Evolutionary conservation across 2,888 invertebrate species (phyloP).

Genomic region (Acanthopleura granulata): DNA sequence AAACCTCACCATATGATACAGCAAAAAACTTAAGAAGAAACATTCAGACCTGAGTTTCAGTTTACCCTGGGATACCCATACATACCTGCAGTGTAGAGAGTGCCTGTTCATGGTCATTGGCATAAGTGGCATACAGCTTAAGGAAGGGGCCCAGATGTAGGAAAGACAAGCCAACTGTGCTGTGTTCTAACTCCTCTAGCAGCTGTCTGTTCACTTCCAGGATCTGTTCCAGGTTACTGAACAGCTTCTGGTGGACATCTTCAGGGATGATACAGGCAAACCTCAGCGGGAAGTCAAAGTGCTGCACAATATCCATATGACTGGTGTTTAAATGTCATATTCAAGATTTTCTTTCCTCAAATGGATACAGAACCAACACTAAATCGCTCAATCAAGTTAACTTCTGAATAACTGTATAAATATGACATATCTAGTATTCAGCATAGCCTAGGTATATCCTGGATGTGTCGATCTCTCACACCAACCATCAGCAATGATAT

Average conservation of each 20-base stretch:
- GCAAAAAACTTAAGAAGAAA: too few species aligned
- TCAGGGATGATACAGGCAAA: slow-evolving; percentile 60
- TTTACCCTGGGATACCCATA: too few species aligned
- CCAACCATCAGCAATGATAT: too few species aligned
- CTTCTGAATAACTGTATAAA: too few species aligned
- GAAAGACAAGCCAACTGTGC: slow-evolving; percentile 78
- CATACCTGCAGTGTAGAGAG: slow-evolving; percentile 77
- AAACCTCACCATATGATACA: too few species aligned
- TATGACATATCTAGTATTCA: too few species aligned
- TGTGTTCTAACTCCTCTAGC: slow-evolving; percentile 65
- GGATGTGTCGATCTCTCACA: too few species aligned
- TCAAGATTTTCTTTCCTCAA: not conserved
- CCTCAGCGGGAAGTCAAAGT: slow-evolving; percentile 64
- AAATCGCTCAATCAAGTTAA: too few species aligned
- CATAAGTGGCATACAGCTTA: slow-evolving; percentile 83
- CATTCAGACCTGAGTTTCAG: too few species aligned
- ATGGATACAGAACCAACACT: too few species aligned
- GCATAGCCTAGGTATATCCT: too few species aligned
- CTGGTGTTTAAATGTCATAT: not conserved
- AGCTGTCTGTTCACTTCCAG: slow-evolving; percentile 70
- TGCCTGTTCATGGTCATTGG: slow-evolving; percentile 79
- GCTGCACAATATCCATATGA: slow-evolving; percentile 45
- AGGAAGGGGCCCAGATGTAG: slow-evolving; percentile 81
- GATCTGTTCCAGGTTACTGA: slow-evolving; percentile 67
- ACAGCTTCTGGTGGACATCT: slow-evolving; percentile 57